phyloP scores from a whole-genome alignment of 2,888 invertebrate species.

The Podotricha telesiphe region DNA sequence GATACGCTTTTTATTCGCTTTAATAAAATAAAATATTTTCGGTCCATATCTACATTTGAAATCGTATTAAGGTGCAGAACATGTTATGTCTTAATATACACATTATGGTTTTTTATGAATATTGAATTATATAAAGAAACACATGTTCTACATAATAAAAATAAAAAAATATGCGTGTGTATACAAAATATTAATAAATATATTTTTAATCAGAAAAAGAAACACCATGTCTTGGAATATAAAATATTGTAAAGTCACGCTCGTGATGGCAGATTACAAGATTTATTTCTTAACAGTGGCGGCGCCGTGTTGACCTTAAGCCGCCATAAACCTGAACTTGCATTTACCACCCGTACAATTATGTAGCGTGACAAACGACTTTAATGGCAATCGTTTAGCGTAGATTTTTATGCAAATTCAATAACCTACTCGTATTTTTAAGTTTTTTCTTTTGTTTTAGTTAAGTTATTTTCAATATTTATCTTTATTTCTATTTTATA shows the following conservation, averaged over 20 bases:
- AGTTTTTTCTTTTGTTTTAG: constrained; percentile 31
- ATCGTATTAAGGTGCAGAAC: no score
- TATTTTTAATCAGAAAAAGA: not conserved
- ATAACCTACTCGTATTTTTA: constrained; percentile 30
- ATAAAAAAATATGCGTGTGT: no score
- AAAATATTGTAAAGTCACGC: constrained; percentile 11
- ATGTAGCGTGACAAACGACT: constrained; percentile 38
- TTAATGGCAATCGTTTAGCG: constrained; percentile 35
- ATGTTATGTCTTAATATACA: no score
- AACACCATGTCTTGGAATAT: not conserved
- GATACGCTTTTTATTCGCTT: no score
- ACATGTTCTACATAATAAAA: no score
- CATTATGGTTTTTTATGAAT: no score
- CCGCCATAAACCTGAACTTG: constrained; percentile 48
- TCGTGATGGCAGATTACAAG: constrained; percentile 59
- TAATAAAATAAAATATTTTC: no score
- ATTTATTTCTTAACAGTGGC: constrained; percentile 65
- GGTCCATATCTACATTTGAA: no score
- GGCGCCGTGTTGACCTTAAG: constrained; percentile 59
- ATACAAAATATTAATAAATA: not conserved
- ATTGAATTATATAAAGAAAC: no score
- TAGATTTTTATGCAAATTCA: constrained; percentile 50
- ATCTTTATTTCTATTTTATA: no score
- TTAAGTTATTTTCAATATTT: constrained; percentile 36
- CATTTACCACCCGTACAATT: constrained; percentile 31